Base-by-base conservation (phyloP, 2,888 invertebrate species). In the Biston stratarius region DNA sequence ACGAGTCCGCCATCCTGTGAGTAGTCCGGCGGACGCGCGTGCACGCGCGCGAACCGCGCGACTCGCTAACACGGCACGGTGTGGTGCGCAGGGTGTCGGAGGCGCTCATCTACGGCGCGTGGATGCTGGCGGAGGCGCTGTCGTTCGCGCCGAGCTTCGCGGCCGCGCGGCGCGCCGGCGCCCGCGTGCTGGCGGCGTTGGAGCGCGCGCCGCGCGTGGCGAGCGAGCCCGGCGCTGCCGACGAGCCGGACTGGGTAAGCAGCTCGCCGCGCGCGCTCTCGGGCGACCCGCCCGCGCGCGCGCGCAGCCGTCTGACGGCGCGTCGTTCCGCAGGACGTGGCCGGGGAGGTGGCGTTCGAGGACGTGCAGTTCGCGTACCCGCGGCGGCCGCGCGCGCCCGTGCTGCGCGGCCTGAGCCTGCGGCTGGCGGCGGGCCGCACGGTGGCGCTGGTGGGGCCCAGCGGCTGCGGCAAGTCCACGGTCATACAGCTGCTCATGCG, bases 381-480 rank as follows among this genome's bases (percentile, higher is more conserved):
- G 2, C 95, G 96, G 0, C 94, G 98, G 9, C 94, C 95, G 14
- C 94, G 95, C 9, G 94, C 94, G 40, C 93, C 95, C 6, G 96
- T 98, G 3, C 93, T 98, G 47, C 95, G 96, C 73, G 96, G 96
- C 0, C 85, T 96, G 34, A 82, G 85, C 75, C 88, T 97, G 67
- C 89, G 93, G 57, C 95, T 97, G 42, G 87, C 92, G 33, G 95
- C 96, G 6, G 96, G 96, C 0, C 76, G 95, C 74, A 97, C 96
- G 56, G 94, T 97, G 0, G 97, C 97, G 0, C 89, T 97, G 58
- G 96, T 97, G 11, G 96, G 95, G 0, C 95, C 96, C 42, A 96
- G 95, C 68, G 97, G 97, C 12, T 97, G 97, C 79, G 97, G 97
- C 5, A 97, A 97, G 88, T 97, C 96, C 6, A 97, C 97, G 0